phyloP scores from a whole-genome alignment of 2,113 vertebrate species.

The Paramormyrops kingsleyae region DNA sequence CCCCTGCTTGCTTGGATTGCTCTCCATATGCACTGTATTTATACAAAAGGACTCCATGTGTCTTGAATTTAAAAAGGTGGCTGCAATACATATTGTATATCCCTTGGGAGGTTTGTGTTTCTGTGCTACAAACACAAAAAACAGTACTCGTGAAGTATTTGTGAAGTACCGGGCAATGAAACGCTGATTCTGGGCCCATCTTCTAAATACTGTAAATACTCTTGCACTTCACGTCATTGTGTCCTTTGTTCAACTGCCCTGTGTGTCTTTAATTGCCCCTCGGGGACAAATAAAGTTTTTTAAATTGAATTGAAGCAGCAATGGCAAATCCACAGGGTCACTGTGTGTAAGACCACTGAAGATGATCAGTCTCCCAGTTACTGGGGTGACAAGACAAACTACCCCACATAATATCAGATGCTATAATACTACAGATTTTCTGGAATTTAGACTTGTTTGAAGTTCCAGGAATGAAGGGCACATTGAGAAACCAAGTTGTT shows the following conservation, averaged over 20 bases:
- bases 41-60: not conserved
- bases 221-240: no score
- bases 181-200: not conserved
- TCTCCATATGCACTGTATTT: not conserved
- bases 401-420: not conserved
- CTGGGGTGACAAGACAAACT: constrained; percentile 9
- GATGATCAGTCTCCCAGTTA: not conserved
- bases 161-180: not conserved
- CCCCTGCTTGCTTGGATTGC: not conserved
- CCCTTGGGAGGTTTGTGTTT: not conserved
- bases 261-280: no score
- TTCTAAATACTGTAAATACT: no score
- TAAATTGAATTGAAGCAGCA: not conserved
- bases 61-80: not conserved
- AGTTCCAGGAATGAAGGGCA: not conserved
- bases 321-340: not conserved
- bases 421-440: not conserved
- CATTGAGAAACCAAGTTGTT: not conserved
- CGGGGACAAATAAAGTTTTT: no score
- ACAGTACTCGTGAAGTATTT: not conserved
- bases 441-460: not conserved
- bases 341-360: not conserved
- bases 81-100: not conserved
- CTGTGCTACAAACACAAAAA: not conserved
- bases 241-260: no score